These are phyloP conservation scores for Pseudochirops corinnae DNA, from an alignment of 2,797 vertebrate species.

Conservation along the genomic window DNA sequence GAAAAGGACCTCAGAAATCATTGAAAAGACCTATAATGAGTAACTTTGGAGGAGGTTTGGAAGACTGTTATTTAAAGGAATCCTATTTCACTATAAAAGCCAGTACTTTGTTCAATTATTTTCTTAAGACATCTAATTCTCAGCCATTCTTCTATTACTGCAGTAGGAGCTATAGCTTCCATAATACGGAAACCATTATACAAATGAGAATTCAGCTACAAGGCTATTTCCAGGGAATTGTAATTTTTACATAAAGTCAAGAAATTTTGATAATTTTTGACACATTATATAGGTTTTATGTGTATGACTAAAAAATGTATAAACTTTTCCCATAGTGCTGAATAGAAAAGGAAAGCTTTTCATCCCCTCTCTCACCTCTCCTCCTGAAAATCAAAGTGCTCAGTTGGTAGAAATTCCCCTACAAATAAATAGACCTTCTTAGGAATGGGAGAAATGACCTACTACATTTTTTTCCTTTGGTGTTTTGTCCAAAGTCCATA, in stretches of 20 bases:
- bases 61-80: slow-evolving; percentile 3
- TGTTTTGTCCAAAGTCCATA: slow-evolving; percentile 79
- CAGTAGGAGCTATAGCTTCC: neutral
- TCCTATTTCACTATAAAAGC: slow-evolving; percentile 3
- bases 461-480: slow-evolving; percentile 71
- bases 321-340: slow-evolving; percentile 44
- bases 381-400: slow-evolving; percentile 71
- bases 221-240: neutral
- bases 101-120: slow-evolving; percentile 27
- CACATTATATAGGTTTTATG: slow-evolving; percentile 40
- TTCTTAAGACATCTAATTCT: slow-evolving; percentile 31
- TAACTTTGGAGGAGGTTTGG: neutral
- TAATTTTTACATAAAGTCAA: slow-evolving; percentile 11
- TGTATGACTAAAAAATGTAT: slow-evolving; percentile 52
- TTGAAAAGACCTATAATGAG: neutral
- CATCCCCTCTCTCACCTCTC: slow-evolving; percentile 17
- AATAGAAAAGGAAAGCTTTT: slow-evolving; percentile 68
- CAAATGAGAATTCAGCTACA: slow-evolving; percentile 5
- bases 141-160: slow-evolving; percentile 10
- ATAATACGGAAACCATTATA: slow-evolving; percentile 2
- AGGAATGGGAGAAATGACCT: slow-evolving; percentile 70
- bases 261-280: slow-evolving; percentile 56
- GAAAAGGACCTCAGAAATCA: neutral
- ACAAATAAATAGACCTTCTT: slow-evolving; percentile 72
- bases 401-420: slow-evolving; percentile 56